Evolutionary conservation across 2,797 vertebrate genomes (phyloP).

Genomic region (Sebastes minor): DNA sequence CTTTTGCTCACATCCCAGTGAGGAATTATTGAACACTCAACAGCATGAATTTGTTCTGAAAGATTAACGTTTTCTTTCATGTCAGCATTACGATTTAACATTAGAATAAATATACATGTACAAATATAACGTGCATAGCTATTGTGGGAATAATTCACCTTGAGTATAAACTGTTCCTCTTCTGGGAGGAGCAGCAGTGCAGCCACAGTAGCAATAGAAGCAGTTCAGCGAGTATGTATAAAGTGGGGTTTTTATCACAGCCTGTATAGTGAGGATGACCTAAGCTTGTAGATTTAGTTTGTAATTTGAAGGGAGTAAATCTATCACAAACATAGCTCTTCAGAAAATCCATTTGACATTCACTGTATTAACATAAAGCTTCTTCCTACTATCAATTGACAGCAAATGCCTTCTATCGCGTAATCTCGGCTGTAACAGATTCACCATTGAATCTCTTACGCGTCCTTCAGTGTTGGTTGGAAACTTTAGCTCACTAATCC

Average conservation of each 20-base stretch:
- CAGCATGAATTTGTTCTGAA: background rate
- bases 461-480: conserved; percentile 29
- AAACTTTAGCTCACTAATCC: conserved; percentile 53
- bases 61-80: background rate
- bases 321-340: conserved; percentile 5
- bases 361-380: conserved; percentile 27
- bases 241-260: background rate
- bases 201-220: background rate
- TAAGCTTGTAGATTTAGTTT: background rate
- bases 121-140: background rate
- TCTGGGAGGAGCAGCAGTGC: background rate
- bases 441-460: conserved; percentile 5
- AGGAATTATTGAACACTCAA: background rate
- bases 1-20: background rate
- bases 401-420: background rate
- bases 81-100: background rate
- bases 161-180: background rate
- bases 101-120: background rate
- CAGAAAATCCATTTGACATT: conserved; percentile 16
- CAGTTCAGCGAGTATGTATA: background rate
- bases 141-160: background rate
- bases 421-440: conserved; percentile 16
- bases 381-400: conserved; percentile 1
- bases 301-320: background rate
- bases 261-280: background rate